Evolutionary conservation across 2,888 invertebrate genomes (phyloP).

Genomic region (Heteromyza rotundicornis): DNA sequence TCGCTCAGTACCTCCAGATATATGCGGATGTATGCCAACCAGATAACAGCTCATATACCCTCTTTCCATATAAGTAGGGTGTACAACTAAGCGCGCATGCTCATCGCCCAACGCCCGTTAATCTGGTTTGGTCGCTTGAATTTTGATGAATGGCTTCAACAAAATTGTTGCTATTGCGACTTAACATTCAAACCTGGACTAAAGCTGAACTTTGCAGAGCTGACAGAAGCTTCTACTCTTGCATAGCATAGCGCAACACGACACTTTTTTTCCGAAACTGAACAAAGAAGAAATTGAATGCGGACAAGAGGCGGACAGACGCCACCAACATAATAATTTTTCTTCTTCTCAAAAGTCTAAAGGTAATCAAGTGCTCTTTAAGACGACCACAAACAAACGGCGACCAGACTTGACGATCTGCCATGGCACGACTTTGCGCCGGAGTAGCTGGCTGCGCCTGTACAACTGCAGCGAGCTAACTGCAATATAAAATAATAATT

Average conservation of each 20-base stretch:
- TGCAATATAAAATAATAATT: background rate
- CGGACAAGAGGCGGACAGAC: background rate
- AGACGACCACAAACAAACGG: background rate
- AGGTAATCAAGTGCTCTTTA: slow-evolving; percentile 21
- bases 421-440: background rate
- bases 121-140: background rate
- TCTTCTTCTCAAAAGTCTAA: background rate
- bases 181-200: no score
- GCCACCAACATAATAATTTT: background rate
- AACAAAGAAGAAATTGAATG: background rate
- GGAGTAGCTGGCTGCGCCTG: background rate
- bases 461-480: background rate
- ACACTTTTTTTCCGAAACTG: no score
- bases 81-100: background rate
- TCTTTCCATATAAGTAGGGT: background rate
- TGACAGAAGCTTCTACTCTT: no score
- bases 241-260: no score
- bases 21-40: no score
- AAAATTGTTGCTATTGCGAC: background rate
- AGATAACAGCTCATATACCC: no score
- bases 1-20: no score
- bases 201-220: no score
- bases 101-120: background rate
- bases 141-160: background rate
- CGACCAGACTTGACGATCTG: background rate